Evolutionary conservation across 2,888 invertebrate species (phyloP).

Genomic region (Cetonia aurata): DNA sequence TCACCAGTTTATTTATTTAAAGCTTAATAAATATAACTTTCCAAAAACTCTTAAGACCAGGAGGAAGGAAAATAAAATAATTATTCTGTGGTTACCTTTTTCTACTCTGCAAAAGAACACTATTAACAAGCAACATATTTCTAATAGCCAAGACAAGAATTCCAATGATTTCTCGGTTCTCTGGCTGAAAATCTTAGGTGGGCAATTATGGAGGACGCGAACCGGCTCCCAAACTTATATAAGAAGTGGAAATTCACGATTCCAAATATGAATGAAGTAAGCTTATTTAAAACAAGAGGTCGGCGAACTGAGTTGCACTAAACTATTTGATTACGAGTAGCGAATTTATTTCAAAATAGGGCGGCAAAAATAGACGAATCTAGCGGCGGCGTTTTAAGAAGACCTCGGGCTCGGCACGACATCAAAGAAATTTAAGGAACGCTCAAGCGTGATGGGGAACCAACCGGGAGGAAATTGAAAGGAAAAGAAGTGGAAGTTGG

Average conservation of each 20-base stretch:
- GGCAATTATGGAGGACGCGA: too few species aligned
- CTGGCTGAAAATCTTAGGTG: too few species aligned
- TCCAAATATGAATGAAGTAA: slow-evolving; percentile 16
- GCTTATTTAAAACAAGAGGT: slow-evolving; percentile 11
- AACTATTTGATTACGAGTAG: slow-evolving; percentile 19
- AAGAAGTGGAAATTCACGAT: slow-evolving; percentile 4
- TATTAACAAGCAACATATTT: too few species aligned
- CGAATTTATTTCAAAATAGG: slow-evolving; percentile 23
- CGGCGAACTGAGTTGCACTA: slow-evolving; percentile 13
- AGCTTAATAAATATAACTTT: too few species aligned
- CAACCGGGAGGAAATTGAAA: slow-evolving; percentile 4
- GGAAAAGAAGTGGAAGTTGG: slow-evolving; percentile 2
- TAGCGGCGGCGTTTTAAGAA: slow-evolving; percentile 4
- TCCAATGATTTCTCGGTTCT: too few species aligned
- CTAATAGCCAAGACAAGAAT: too few species aligned
- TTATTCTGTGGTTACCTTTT: too few species aligned
- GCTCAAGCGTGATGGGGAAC: slow-evolving; percentile 1
- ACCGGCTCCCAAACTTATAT: slow-evolving; percentile 16
- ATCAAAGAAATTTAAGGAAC: slow-evolving; percentile 29
- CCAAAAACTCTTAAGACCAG: too few species aligned
- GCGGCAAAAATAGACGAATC: slow-evolving; percentile 18
- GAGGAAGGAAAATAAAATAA: too few species aligned
- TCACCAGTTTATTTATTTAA: too few species aligned
- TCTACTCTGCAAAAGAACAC: too few species aligned
- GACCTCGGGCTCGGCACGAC: background rate